These are phyloP conservation scores for Ecliptopera silaceata DNA, from an alignment of 2,888 invertebrate species.

Conservation along the genomic window DNA sequence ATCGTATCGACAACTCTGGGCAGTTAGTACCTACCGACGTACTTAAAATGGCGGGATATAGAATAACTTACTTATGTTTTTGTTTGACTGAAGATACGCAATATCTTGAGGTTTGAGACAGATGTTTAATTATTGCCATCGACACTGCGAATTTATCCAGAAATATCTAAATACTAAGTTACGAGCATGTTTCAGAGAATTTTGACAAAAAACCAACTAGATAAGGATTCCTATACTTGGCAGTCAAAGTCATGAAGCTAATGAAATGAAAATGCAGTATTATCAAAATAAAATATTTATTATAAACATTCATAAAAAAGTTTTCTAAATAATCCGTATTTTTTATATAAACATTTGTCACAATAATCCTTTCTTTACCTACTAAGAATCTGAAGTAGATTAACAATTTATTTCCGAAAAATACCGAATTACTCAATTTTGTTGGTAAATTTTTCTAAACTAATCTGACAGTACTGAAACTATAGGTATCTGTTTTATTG, in stretches of 20 bases:
- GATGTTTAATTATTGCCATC: constrained; percentile 34
- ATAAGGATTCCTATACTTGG: constrained; percentile 16
- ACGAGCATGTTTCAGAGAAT: constrained; percentile 18
- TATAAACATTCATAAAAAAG: constrained; percentile 12
- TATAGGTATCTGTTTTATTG: too few relatives aligned
- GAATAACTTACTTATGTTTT: constrained; percentile 42
- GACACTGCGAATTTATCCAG: constrained; percentile 19
- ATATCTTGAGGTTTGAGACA: constrained; percentile 30
- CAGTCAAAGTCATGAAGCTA: background rate
- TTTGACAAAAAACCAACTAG: constrained; percentile 40
- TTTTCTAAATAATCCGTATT: constrained; percentile 2
- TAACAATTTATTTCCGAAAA: background rate
- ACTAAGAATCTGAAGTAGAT: background rate
- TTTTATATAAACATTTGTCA: background rate
- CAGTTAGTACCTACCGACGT: background rate
- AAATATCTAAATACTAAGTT: constrained; percentile 4
- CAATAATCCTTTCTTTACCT: too few relatives aligned
- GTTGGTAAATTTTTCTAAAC: too few relatives aligned
- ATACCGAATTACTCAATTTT: too few relatives aligned
- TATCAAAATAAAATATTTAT: constrained; percentile 8
- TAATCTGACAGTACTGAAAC: too few relatives aligned
- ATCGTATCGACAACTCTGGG: background rate
- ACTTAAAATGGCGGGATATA: too few relatives aligned
- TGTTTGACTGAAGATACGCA: constrained; percentile 28
- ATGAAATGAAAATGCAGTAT: background rate